Evolutionary conservation across 2,888 invertebrate genomes (phyloP).

Genomic region (Drosophila acutilabella): DNA sequence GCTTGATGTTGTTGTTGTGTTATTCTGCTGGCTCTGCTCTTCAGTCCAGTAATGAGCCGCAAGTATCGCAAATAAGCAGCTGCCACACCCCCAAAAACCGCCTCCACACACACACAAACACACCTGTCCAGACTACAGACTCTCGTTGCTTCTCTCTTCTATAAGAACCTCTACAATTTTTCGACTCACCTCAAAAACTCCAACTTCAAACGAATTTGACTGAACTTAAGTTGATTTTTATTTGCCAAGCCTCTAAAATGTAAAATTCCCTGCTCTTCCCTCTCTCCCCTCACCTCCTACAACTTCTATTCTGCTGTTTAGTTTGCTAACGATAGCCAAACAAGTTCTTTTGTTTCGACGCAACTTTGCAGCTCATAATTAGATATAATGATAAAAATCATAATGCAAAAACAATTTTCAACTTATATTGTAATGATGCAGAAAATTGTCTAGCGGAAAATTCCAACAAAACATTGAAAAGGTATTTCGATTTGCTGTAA

Average conservation of each 20-base stretch:
- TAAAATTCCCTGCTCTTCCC: neutral
- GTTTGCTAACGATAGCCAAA: slow-evolving; percentile 2
- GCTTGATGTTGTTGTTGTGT: slow-evolving; percentile 9
- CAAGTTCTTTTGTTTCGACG: slow-evolving; percentile 44
- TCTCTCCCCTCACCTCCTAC: neutral
- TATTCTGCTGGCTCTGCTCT: slow-evolving; percentile 30
- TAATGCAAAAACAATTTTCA: slow-evolving; percentile 75
- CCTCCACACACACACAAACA: slow-evolving; percentile 43
- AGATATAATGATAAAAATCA: slow-evolving; percentile 77
- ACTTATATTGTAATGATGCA: slow-evolving; percentile 51
- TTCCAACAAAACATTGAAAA: slow-evolving; percentile 15
- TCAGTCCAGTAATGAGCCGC: slow-evolving; percentile 61
- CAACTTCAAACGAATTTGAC: slow-evolving; percentile 44
- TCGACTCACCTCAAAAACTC: slow-evolving; percentile 21
- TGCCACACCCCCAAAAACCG: slow-evolving; percentile 55
- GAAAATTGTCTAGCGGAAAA: slow-evolving; percentile 66
- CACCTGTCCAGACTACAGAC: slow-evolving; percentile 39
- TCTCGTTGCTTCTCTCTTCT: neutral
- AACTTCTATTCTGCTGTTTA: neutral
- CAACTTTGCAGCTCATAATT: slow-evolving; percentile 62
- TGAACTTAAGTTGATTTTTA: slow-evolving; percentile 44
- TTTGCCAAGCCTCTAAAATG: slow-evolving; percentile 65
- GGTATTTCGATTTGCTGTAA: neutral
- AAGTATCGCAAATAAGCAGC: slow-evolving; percentile 68
- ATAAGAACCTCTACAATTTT: slow-evolving; percentile 8